Percentiles rank a stretch among this genome's conserved stretches.
These are phyloP conservation scores for Scotopteryx bipunctaria DNA, from an alignment of 2,888 invertebrate genomes.

Conservation along the genomic window DNA sequence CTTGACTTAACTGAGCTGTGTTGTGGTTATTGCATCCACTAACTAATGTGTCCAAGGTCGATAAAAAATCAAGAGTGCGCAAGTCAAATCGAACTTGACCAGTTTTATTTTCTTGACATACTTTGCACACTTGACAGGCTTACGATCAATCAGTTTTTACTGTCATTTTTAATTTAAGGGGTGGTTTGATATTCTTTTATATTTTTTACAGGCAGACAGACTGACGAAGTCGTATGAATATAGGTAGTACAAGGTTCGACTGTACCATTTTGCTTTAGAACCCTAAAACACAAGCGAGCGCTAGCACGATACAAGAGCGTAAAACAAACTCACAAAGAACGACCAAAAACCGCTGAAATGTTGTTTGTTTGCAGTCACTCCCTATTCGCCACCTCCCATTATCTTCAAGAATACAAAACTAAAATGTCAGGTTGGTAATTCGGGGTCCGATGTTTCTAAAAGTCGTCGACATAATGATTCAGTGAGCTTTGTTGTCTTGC, in stretches of 20 bases:
- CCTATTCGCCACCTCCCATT: constrained; percentile 5
- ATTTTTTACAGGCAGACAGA: too few species aligned
- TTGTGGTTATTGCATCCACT: background rate
- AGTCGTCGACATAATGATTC: constrained; percentile 30
- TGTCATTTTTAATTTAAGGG: too few species aligned
- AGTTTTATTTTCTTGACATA: too few species aligned
- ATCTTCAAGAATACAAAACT: constrained; percentile 11
- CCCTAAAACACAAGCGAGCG: too few species aligned
- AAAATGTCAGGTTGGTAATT: constrained; percentile 36
- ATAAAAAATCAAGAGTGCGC: background rate
- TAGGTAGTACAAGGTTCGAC: too few species aligned
- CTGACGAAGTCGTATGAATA: too few species aligned
- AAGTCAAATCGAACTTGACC: too few species aligned
- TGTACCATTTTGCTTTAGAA: too few species aligned
- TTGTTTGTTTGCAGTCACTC: constrained; percentile 7
- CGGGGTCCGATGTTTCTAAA: constrained; percentile 28
- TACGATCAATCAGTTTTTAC: too few species aligned
- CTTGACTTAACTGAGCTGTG: background rate
- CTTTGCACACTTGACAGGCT: too few species aligned
- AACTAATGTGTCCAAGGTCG: background rate
- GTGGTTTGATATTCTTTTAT: too few species aligned
- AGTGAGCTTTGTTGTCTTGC: constrained; percentile 28
- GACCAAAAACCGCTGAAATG: background rate
- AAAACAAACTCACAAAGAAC: background rate
- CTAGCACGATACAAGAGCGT: too few species aligned